Evolutionary conservation across 2,888 invertebrate species (phyloP).

Genomic region (Clusia tigrina): DNA sequence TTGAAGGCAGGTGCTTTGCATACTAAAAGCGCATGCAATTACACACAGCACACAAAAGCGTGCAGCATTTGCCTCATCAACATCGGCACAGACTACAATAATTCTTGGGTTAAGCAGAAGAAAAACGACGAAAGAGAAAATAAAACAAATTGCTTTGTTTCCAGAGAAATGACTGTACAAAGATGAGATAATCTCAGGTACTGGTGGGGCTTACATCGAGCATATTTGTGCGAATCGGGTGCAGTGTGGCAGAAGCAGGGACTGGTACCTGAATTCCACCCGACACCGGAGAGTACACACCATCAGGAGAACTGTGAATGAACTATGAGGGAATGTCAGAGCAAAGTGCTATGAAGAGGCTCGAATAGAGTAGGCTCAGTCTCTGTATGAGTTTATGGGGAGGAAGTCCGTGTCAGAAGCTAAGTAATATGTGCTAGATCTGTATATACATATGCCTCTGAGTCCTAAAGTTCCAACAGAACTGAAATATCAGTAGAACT

Average conservation of each 20-base stretch:
- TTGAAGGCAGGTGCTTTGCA: slow-evolving; percentile 49
- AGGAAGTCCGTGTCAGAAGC: too few species aligned
- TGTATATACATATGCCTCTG: too few species aligned
- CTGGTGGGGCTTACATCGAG: slow-evolving; percentile 15
- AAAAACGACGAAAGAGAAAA: background rate
- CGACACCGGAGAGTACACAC: too few species aligned
- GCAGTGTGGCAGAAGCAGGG: too few species aligned
- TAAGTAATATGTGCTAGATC: too few species aligned
- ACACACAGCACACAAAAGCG: slow-evolving; percentile 9
- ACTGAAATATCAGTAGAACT: too few species aligned
- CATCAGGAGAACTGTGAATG: background rate
- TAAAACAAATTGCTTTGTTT: slow-evolving; percentile 10
- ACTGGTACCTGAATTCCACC: too few species aligned
- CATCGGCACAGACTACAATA: background rate
- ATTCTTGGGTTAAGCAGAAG: background rate
- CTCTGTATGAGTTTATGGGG: too few species aligned
- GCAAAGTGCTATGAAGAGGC: background rate
- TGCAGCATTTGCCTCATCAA: slow-evolving; percentile 10
- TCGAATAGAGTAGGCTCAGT: too few species aligned
- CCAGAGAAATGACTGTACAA: slow-evolving; percentile 16
- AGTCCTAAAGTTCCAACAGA: too few species aligned
- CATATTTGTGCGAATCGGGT: slow-evolving; percentile 10
- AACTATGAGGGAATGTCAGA: background rate
- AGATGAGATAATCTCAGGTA: background rate
- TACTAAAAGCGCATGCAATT: slow-evolving; percentile 43